A percentile compares a stretch with the other conserved stretches of the same genome.
These are phyloP conservation scores for Pocota personata DNA, from an alignment of 2,888 invertebrate species.

Conservation along the genomic window DNA sequence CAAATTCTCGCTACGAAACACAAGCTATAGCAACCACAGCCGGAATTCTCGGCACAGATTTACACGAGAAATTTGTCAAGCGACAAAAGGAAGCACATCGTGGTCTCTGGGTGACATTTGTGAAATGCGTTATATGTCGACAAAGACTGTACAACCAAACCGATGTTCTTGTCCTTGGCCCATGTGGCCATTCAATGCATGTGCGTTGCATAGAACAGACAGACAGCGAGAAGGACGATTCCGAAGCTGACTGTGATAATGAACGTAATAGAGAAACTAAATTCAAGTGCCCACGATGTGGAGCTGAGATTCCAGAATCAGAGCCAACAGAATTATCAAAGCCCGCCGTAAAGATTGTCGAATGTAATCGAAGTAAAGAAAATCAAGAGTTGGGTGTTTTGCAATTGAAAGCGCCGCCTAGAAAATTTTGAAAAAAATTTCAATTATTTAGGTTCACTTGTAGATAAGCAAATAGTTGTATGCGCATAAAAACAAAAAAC, in stretches of 20 bases:
- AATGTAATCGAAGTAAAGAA: conserved; percentile 54
- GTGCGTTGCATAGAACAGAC: conserved; percentile 77
- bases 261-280: conserved; percentile 55
- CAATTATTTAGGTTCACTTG: conserved; percentile 41
- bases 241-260: conserved; percentile 30
- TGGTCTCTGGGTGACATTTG: conserved; percentile 81
- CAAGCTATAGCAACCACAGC: conserved; percentile 88
- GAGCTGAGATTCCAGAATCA: conserved; percentile 70
- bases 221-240: conserved; percentile 21
- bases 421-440: conserved; percentile 78
- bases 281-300: conserved; percentile 80
- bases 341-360: conserved; percentile 77
- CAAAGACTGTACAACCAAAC: conserved; percentile 80
- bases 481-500: neutral
- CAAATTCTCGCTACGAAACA: conserved; percentile 90
- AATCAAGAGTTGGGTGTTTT: conserved; percentile 77
- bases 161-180: conserved; percentile 78
- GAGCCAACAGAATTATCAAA: conserved; percentile 77
- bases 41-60: conserved; percentile 86
- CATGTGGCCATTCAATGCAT: conserved; percentile 81
- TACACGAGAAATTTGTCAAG: conserved; percentile 84
- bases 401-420: conserved; percentile 81
- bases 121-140: conserved; percentile 81
- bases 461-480: conserved; percentile 43
- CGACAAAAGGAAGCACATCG: conserved; percentile 77